These are phyloP conservation scores for Polypterus bichir DNA, from an alignment of 2,113 vertebrate species.

Conservation along the genomic window DNA sequence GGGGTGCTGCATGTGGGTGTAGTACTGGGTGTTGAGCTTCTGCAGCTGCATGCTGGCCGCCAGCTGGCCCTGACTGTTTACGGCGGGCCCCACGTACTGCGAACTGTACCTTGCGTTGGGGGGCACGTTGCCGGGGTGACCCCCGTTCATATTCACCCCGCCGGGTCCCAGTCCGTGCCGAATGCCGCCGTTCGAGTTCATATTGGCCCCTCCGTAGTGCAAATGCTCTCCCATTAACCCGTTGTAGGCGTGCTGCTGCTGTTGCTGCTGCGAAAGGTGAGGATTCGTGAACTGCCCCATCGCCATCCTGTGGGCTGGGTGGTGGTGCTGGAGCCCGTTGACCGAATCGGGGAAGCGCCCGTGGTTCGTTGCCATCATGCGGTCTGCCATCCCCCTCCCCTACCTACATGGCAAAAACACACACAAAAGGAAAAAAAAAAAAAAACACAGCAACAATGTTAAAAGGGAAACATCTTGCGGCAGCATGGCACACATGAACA, in stretches of 20 bases:
- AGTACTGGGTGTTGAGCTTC: conserved; percentile 81
- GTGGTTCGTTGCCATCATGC: conserved; percentile 82
- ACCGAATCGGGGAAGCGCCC: conserved; percentile 69
- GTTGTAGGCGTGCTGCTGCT: conserved; percentile 55
- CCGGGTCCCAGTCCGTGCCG: conserved; percentile 64
- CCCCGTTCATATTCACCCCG: conserved; percentile 43
- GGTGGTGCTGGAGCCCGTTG: conserved; percentile 68
- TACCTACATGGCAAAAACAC: conserved; percentile 40
- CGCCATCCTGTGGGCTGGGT: conserved; percentile 64
- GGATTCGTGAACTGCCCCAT: conserved; percentile 67
- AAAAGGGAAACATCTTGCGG: not conserved
- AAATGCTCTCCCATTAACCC: conserved; percentile 67
- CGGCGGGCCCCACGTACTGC: conserved; percentile 56
- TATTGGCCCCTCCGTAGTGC: conserved; percentile 62
- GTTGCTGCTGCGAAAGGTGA: conserved; percentile 56
- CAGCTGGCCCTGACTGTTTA: conserved; percentile 60
- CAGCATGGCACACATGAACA: too few relatives aligned
- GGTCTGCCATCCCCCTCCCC: conserved; percentile 62
- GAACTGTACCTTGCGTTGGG: conserved; percentile 56
- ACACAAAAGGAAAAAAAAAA: conserved; percentile 15
- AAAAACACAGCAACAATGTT: not conserved
- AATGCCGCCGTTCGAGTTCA: conserved; percentile 57
- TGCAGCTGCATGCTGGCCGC: conserved; percentile 78
- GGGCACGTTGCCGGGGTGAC: conserved; percentile 51
- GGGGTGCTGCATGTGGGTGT: conserved; percentile 62